Evolutionary conservation across 2,888 invertebrate genomes (phyloP).

Genomic region (Limnephilus lunatus): DNA sequence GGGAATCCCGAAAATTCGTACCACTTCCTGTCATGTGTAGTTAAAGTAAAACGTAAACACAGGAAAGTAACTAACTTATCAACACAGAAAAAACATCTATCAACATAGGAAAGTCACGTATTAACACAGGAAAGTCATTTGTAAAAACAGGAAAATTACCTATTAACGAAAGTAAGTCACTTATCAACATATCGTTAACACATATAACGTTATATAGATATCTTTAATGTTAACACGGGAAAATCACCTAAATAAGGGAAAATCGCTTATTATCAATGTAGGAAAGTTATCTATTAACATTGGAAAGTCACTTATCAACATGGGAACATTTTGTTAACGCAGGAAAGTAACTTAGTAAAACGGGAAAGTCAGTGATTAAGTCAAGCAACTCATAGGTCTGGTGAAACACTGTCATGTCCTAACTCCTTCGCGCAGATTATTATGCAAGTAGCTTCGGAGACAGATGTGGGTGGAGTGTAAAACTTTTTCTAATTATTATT

Average conservation of each 20-base stretch:
- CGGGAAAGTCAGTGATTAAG: neutral
- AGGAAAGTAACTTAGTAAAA: too few relatives aligned
- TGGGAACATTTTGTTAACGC: too few relatives aligned
- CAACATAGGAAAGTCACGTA: neutral
- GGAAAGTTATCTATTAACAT: too few relatives aligned
- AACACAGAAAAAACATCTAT: neutral
- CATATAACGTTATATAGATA: too few relatives aligned
- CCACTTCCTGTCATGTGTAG: neutral
- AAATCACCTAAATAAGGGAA: neutral
- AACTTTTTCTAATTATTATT: neutral
- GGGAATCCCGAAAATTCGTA: neutral
- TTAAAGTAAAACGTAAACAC: neutral
- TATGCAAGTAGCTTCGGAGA: neutral
- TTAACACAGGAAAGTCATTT: too few relatives aligned
- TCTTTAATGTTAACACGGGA: neutral
- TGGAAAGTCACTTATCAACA: too few relatives aligned
- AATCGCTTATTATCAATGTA: neutral
- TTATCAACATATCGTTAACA: too few relatives aligned
- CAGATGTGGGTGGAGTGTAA: neutral
- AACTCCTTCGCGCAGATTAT: slow-evolving; percentile 2
- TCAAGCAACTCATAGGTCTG: neutral
- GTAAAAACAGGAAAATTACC: too few relatives aligned
- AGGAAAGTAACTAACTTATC: too few relatives aligned
- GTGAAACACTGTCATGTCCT: neutral
- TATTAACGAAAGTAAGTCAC: too few relatives aligned